These are phyloP conservation scores for Phyllostomus discolor DNA, from an alignment of 2,113 vertebrate genomes.

Conservation along the genomic window DNA sequence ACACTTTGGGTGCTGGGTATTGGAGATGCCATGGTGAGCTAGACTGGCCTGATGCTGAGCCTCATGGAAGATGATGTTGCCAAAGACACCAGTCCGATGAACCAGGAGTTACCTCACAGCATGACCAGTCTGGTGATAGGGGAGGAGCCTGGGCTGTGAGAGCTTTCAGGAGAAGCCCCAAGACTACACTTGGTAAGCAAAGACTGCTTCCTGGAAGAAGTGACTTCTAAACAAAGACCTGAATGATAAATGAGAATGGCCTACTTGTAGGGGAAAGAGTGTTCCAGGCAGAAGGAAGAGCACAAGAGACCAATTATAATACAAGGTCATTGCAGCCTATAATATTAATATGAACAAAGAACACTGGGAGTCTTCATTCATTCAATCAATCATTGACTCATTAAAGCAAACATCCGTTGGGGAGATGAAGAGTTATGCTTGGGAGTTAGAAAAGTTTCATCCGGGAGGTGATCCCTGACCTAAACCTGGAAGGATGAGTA, in stretches of 20 bases:
- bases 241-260: not conserved
- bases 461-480: not conserved
- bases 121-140: not conserved
- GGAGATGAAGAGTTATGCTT: not conserved
- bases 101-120: not conserved
- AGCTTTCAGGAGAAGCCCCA: not conserved
- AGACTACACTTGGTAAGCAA: not conserved
- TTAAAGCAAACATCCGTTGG: not conserved
- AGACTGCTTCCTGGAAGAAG: conserved; percentile 27
- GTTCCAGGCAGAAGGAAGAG: not conserved
- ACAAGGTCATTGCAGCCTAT: not conserved
- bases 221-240: conserved; percentile 14
- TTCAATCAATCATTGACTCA: not conserved
- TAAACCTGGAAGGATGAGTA: not conserved
- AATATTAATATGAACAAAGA: not conserved
- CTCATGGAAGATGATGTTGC: not conserved
- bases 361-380: not conserved
- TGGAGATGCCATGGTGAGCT: not conserved
- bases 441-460: not conserved
- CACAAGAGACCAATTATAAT: not conserved
- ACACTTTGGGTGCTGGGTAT: not conserved
- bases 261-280: not conserved
- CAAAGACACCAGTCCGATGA: not conserved
- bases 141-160: not conserved
- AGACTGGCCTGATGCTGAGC: not conserved